phyloP scores from a whole-genome alignment of 2,113 vertebrate genomes.

The Tympanuchus pallidicinctus region DNA sequence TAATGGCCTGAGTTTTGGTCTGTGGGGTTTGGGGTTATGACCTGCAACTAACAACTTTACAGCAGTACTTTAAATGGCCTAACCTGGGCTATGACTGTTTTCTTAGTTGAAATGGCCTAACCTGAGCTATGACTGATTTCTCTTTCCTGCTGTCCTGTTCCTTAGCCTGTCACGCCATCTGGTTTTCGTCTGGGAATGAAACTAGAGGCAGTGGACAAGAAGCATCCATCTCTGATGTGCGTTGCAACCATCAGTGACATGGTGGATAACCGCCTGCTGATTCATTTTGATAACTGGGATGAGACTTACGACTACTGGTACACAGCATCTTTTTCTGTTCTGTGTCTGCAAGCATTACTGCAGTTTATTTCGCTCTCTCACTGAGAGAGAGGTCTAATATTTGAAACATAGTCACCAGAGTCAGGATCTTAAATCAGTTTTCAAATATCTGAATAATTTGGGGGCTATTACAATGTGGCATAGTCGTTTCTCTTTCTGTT shows the following conservation, averaged over 20 bases:
- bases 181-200: slow-evolving; percentile 93
- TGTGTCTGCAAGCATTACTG: not conserved
- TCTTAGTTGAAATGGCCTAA: not conserved
- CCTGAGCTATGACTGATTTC: not conserved
- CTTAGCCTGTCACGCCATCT: slow-evolving; percentile 87
- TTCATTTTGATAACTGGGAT: slow-evolving; percentile 93
- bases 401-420: not conserved
- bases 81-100: not conserved
- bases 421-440: not conserved
- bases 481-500: not conserved
- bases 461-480: not conserved
- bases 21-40: not conserved
- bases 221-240: slow-evolving; percentile 86
- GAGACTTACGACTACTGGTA: slow-evolving; percentile 93
- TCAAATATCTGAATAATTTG: not conserved
- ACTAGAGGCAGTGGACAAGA: slow-evolving; percentile 90
- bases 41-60: not conserved
- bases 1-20: not conserved
- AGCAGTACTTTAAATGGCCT: not conserved
- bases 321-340: not conserved
- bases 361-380: not conserved
- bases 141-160: not conserved
- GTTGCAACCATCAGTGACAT: slow-evolving; percentile 86
- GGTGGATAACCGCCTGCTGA: slow-evolving; percentile 88
- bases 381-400: not conserved